Percentiles rank a stretch among this genome's conserved stretches.
Evolutionary conservation across 1,140 invertebrate species (phyloP).

Genomic region (Hyles euphorbiae): DNA sequence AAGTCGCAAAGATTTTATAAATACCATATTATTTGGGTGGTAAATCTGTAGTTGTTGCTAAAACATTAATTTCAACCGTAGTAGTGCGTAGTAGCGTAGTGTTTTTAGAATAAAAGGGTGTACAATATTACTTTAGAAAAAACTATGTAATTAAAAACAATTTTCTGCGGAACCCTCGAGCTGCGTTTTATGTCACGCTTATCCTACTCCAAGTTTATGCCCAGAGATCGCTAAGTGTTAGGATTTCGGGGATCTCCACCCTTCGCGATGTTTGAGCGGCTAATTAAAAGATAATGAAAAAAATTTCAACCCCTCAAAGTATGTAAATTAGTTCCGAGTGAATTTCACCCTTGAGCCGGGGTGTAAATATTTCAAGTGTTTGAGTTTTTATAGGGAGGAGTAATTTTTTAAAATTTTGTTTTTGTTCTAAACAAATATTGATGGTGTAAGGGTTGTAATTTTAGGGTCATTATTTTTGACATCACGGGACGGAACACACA

Average conservation of each 20-base stretch:
- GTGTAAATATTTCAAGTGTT: background rate
- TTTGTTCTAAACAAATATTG: background rate
- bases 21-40: too few species aligned
- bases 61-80: too few species aligned
- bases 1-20: too few species aligned
- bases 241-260: slow-evolving; percentile 4
- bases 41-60: too few species aligned
- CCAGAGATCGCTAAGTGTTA: slow-evolving; percentile 3
- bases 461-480: too few species aligned
- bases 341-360: slow-evolving; percentile 11
- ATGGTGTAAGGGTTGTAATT: background rate
- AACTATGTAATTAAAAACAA: background rate
- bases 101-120: too few species aligned
- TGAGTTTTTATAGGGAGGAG: too few species aligned
- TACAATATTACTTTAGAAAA: too few species aligned
- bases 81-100: too few species aligned
- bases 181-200: too few species aligned
- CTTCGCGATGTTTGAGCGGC: slow-evolving; percentile 20
- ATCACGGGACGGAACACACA: too few species aligned
- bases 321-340: slow-evolving; percentile 30
- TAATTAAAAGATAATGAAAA: slow-evolving; percentile 42
- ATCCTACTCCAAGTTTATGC: background rate
- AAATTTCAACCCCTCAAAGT: slow-evolving; percentile 25
- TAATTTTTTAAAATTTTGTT: too few species aligned
- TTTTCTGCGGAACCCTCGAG: background rate